These are phyloP conservation scores for Notechis scutatus DNA, from an alignment of 2,113 vertebrate species.

Conservation along the genomic window DNA sequence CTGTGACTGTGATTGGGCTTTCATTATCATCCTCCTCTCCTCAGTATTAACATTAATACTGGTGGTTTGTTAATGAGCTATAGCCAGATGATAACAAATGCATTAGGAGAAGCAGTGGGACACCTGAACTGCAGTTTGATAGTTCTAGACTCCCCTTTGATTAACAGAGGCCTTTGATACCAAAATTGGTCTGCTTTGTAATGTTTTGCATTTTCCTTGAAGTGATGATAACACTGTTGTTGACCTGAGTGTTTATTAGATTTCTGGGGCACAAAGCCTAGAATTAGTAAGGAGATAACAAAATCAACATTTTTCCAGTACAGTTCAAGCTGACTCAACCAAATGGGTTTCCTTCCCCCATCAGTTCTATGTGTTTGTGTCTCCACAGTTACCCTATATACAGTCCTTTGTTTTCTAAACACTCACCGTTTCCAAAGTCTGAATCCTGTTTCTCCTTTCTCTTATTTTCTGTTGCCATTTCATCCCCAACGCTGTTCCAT, in stretches of 20 bases:
- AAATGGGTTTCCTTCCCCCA: neutral
- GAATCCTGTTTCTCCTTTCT: constrained; percentile 14
- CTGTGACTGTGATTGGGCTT: neutral
- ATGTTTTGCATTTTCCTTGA: neutral
- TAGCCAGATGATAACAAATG: neutral
- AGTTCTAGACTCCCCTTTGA: neutral
- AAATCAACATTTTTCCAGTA: neutral
- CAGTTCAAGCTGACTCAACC: neutral
- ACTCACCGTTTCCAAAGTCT: constrained; percentile 30
- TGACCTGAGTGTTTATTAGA: neutral
- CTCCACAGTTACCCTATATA: neutral
- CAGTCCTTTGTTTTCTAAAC: neutral
- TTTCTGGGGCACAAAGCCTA: neutral
- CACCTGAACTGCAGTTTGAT: neutral
- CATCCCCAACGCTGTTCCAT: constrained; percentile 44
- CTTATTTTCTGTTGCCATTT: constrained; percentile 43
- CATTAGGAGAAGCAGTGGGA: neutral
- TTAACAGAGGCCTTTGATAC: neutral
- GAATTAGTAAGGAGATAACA: neutral
- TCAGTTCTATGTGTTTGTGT: neutral
- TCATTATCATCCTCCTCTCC: neutral
- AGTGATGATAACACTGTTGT: neutral
- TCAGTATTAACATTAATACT: neutral
- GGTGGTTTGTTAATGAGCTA: neutral
- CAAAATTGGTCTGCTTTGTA: neutral